Evolutionary conservation across 2,888 invertebrate genomes (phyloP), one percentile per base, ranked within the genome.

Genomic region (Thymelicus acteon): DNA sequence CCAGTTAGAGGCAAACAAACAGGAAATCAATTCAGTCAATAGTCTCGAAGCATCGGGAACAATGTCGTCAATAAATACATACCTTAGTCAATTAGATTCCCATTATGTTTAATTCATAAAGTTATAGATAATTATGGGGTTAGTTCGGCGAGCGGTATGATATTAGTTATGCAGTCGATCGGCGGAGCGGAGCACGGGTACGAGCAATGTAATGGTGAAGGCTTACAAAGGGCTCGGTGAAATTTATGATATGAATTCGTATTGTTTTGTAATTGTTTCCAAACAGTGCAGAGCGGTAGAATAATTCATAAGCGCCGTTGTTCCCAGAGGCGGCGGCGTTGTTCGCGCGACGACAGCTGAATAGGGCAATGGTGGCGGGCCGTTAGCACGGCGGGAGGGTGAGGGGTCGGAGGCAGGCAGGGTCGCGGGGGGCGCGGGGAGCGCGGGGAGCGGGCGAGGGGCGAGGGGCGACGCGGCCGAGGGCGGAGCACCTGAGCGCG

Each of bases 401-500:
- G 75, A 67, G 76, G 77, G 75, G 77, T 67, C 65, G 65, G 66
- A 67, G 77, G 75, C 77, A 75, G 65, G 71, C 12, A 4, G 44
- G 44, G 44, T 44, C 44, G 76, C 71, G 73, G 81, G 82, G 77
- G 80, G 81, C 76, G 81, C 72, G 69, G 79, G 19, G 19, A 19
- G 81, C 76, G 81, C 72, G 69, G 79, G 19, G 19, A 19, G 19
- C 19, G 19, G 74, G 78, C 70, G 78, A 75, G 73, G 76, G 77
- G 76, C 77, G 73, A 74, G 77, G 74, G 78, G 75, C 77, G 75
- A 80, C 79, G 76, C 79, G 83, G 83, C 86, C 85, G 77, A 76
- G 92, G 91, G 92, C 91, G 91, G 92, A 90, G 93, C 93, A 91
- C 93, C 93, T 90, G 92, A 93, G 93, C 87, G 92, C 93, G 92